These are phyloP conservation scores for Blastobasis lacticolella DNA, from an alignment of 2,888 invertebrate genomes.

Conservation along the genomic window DNA sequence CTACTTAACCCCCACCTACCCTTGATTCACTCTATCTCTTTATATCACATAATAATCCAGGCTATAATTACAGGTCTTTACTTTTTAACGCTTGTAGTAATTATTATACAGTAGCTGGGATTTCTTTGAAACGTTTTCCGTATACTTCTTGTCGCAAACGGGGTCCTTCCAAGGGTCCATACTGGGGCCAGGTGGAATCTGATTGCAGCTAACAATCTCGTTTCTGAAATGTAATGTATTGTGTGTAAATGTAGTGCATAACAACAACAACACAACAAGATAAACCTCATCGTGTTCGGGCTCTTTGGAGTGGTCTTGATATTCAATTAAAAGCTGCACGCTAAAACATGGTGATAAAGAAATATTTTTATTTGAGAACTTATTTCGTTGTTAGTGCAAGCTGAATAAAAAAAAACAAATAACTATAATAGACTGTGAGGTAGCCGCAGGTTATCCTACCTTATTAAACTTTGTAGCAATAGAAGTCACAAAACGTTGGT, in stretches of 20 bases:
- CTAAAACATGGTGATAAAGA: neutral
- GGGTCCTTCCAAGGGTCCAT: constrained; percentile 3
- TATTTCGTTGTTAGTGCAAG: neutral
- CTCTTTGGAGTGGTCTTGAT: neutral
- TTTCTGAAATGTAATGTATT: constrained; percentile 18
- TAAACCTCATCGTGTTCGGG: neutral
- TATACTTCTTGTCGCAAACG: neutral
- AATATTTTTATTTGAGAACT: neutral
- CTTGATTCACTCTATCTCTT: too few species aligned
- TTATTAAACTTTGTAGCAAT: neutral
- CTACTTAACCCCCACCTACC: too few species aligned
- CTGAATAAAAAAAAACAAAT: too few species aligned
- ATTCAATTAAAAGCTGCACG: neutral
- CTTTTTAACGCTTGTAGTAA: too few species aligned
- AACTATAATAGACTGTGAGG: too few species aligned
- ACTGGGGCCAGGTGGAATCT: neutral
- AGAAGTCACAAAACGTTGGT: neutral
- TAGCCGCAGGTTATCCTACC: too few species aligned
- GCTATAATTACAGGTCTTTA: too few species aligned
- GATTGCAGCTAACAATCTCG: constrained; percentile 19
- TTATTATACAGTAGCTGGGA: too few species aligned
- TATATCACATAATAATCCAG: too few species aligned
- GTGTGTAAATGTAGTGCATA: neutral
- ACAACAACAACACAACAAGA: too few species aligned
- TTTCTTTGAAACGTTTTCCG: neutral